Percentiles rank a stretch among this genome's conserved stretches.
Evolutionary conservation across 1,140 invertebrate species (phyloP).

Genomic region (Pachypeltis micranthus): DNA sequence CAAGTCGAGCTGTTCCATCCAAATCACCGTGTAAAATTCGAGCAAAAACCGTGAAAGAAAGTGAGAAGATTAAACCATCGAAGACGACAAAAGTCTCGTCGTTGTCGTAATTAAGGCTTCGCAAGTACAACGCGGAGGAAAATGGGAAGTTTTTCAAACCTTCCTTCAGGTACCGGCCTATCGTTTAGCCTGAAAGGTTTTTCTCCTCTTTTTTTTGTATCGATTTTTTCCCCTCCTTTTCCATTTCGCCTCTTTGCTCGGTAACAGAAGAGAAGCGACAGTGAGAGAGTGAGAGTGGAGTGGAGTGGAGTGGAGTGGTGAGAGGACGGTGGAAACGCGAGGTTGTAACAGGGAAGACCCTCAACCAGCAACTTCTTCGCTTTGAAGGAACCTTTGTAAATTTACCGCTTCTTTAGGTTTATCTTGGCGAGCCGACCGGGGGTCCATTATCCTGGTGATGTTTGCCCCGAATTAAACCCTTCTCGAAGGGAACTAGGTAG

Average conservation of each 20-base stretch:
- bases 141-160: neutral
- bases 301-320: too few relatives aligned
- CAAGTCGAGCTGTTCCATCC: too few relatives aligned
- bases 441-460: neutral
- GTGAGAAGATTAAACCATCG: neutral
- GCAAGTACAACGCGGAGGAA: neutral
- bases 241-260: neutral
- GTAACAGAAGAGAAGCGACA: too few relatives aligned
- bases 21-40: neutral
- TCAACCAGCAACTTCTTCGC: neutral
- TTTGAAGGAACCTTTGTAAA: constrained; percentile 7
- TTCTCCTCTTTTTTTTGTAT: neutral
- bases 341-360: neutral
- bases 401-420: constrained; percentile 3
- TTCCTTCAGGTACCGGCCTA: neutral
- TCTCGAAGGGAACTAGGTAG: too few relatives aligned
- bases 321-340: too few relatives aligned
- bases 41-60: neutral
- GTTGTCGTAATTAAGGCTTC: neutral
- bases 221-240: too few relatives aligned
- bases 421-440: neutral
- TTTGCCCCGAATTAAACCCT: constrained; percentile 2
- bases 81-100: neutral
- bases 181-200: constrained; percentile 1
- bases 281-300: too few relatives aligned